Base-by-base conservation (phyloP, 2,888 invertebrate genomes). In the Boloria selene region DNA sequence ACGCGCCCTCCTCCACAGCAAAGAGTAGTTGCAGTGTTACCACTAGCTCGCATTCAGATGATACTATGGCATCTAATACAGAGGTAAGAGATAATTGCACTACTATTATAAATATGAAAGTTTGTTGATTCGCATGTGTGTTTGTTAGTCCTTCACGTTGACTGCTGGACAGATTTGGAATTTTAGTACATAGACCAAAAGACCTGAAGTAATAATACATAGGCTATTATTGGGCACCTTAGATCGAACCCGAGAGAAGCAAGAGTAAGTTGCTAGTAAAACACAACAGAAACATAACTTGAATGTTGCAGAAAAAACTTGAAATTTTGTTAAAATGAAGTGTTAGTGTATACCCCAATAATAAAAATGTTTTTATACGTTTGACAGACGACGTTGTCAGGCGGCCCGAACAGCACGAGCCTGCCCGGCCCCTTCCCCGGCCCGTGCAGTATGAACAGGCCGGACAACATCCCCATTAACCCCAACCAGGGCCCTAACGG, bases 401-500 rank as follows among this genome's bases (percentile, higher is more conserved):
- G 90, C 54, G 89, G 92, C 16, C 89, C 93, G 14, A 89, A 88
- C 77, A 90, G 89, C 77, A 91, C 92, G 70, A 87, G 84, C 73
- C 79, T 92, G 54, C 88, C 93, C 49, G 93, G 93, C 59, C 92
- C 93, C 45, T 93, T 93, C 84, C 91, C 92, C 5, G 88, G 88
- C 38, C 82, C 90, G n/a, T 92, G 91, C 83, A 85, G 88, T 79
- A 85, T 90, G 88, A 85, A 79, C 82, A 79, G 83, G 86, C 92
- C 87, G 18, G 93, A 87, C 84, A 93, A 85, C 79, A 90, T 88
- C 73, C 91, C 87, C 75, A 92, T 87, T 76, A 91, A 87, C 78
- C 91, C 87, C 62, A 92, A 92, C 80, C 90, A 88, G 86, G 85
- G 93, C 78, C 87, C 91, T 85, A 76, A 92, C 84, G 81, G 95